A percentile compares a stretch with the other conserved stretches of the same genome.
Conservation (phyloP, 2,113 vertebrate species). For the Plestiodon gilberti region DNA sequence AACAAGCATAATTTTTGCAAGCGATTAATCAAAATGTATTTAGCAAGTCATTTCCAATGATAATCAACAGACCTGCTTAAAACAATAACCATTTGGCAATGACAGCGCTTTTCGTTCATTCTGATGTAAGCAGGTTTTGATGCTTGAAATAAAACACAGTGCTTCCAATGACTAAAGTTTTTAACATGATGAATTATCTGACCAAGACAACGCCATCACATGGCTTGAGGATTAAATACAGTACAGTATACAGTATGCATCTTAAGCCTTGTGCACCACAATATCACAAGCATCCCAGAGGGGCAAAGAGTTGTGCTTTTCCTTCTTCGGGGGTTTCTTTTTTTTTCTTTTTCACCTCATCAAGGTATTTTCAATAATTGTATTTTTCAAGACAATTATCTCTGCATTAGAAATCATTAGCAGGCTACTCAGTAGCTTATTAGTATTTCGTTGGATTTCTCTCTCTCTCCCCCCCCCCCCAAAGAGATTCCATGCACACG, state of each 20-base stretch:
- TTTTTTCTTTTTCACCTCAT: background rate
- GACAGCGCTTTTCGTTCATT: slow-evolving; percentile 68
- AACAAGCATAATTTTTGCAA: slow-evolving; percentile 78
- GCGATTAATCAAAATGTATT: slow-evolving; percentile 81
- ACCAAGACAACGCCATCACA: slow-evolving; percentile 29
- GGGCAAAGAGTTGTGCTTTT: slow-evolving; percentile 25
- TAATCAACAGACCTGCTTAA: slow-evolving; percentile 77
- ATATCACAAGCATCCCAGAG: rapidly evolving
- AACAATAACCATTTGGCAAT: slow-evolving; percentile 76
- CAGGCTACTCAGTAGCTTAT: background rate
- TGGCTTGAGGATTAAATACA: slow-evolving; percentile 54
- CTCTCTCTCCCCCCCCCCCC: background rate
- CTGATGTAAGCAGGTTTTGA: slow-evolving; percentile 59
- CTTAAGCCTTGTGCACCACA: background rate
- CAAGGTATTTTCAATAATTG: slow-evolving; percentile 50
- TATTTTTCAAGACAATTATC: slow-evolving; percentile 51
- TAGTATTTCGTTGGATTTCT: slow-evolving; percentile 20
- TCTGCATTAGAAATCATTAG: slow-evolving; percentile 34
- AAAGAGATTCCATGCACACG: slow-evolving; percentile 45
- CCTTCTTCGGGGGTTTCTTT: slow-evolving; percentile 12
- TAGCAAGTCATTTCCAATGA: slow-evolving; percentile 75
- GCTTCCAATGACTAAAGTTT: slow-evolving; percentile 17
- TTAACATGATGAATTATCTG: slow-evolving; percentile 42
- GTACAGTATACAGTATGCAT: no score
- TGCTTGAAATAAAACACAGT: slow-evolving; percentile 49